Base-by-base conservation (phyloP, 2,113 vertebrate genomes). In the Dasyornis broadbenti region DNA sequence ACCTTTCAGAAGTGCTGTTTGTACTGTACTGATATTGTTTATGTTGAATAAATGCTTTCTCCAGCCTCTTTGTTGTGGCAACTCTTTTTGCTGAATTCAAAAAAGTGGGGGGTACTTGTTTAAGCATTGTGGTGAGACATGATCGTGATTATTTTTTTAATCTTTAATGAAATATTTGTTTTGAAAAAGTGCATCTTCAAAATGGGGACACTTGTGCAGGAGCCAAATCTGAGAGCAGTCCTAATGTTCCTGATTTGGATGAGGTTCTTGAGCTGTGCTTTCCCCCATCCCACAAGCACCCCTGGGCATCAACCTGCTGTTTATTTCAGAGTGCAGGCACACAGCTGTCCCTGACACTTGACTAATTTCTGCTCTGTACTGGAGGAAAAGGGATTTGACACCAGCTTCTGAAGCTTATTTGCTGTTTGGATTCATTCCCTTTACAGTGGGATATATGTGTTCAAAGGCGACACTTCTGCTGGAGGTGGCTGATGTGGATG, bases 1-100 rank as follows among this genome's bases (percentile, higher is more conserved):
- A 47, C 42, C 56, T 89, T 92, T 60, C 72, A 91, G 35, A 92
- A 89, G 69, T 71, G 30, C 30, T 93, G 59, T 92, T 93, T 93
- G 80, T 97, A 77, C 68, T 89, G 17, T 73, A 59, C 60, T 86
- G 92, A 78, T 90, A 83, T 3, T 94, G 80, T 93, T 95, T 93
- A 86, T 89, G 54, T 52, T 86, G 83, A 97, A 96, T 97, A 97
- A 97, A 97, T 90, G 28, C 69, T 78, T 93, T 95, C 76, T 94
- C 35, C 60, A 89, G 56, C 64, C 77, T 94, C 95, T 94, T 93
- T 95, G 92, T 97, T 96, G 94, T 97, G 95, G 92, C 8, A n/a
- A 78, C 80, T 90, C 27, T 70, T 94, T 75, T 81, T 96, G 94
- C 92, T 96, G 89, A 90, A 89, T 49, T 66, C 40, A 75, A 56